These are phyloP conservation scores for Epizoanthus stellaris DNA, from an alignment of 92 coral and sea anemone species.

Conservation along the genomic window DNA sequence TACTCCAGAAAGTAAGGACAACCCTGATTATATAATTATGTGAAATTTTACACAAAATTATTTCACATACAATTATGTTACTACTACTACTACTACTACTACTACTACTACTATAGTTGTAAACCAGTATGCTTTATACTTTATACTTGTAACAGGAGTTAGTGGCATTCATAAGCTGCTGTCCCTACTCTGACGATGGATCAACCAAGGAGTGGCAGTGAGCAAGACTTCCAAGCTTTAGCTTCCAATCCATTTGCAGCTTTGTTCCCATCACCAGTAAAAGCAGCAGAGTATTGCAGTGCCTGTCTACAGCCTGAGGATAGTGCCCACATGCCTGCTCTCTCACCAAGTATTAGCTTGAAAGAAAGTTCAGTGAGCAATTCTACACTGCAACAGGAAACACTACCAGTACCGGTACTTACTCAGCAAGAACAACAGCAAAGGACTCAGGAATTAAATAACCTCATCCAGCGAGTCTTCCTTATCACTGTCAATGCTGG, in stretches of 20 bases:
- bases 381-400: neutral
- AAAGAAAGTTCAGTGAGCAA: neutral
- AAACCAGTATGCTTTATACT: neutral
- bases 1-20: no score
- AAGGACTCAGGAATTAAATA: constrained; percentile 63
- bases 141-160: neutral
- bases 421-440: constrained; percentile 31
- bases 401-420: no score
- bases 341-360: constrained; percentile 20
- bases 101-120: neutral
- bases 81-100: no score
- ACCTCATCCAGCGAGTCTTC: constrained; percentile 79
- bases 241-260: constrained; percentile 90
- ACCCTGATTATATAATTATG: no score
- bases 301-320: neutral
- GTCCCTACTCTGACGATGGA: constrained; percentile 4
- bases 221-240: constrained; percentile 31
- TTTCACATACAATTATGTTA: no score
- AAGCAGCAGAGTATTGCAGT: constrained; percentile 64
- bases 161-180: neutral
- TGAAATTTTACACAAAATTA: no score
- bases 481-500: constrained; percentile 78
- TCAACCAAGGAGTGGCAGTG: neutral
- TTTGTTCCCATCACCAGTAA: constrained; percentile 72
- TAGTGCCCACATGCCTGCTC: neutral